phyloP scores from a whole-genome alignment of 2,113 vertebrate genomes.

The Nesogale talazaci region DNA sequence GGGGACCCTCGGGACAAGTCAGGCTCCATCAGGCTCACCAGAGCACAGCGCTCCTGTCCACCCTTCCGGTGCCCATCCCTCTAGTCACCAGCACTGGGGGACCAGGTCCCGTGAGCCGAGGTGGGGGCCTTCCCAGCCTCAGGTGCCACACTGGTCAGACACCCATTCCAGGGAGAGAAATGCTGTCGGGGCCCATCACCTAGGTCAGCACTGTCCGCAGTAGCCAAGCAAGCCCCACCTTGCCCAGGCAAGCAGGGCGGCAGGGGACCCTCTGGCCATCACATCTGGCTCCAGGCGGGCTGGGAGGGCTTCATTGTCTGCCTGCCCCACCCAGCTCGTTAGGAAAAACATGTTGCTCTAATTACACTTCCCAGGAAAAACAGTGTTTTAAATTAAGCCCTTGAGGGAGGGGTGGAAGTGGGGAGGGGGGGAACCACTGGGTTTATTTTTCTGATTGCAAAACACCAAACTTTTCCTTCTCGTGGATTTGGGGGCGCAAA shows the following conservation, averaged over 20 bases:
- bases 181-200: not conserved
- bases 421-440: conserved; percentile 63
- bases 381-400: conserved; percentile 82
- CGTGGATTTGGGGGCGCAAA: conserved; percentile 29
- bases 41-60: no score
- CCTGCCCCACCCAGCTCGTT: conserved; percentile 77
- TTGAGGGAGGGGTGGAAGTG: conserved; percentile 45
- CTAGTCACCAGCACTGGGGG: not conserved
- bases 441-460: conserved; percentile 74
- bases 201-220: not conserved
- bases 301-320: conserved; percentile 77
- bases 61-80: no score
- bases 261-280: conserved; percentile 1
- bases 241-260: not conserved
- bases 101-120: not conserved
- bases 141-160: not conserved
- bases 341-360: conserved; percentile 81
- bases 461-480: conserved; percentile 68
- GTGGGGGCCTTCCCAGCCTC: not conserved
- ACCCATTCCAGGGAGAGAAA: not conserved
- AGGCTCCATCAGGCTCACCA: no score
- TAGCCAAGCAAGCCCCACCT: not conserved
- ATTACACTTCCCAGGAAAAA: conserved; percentile 81
- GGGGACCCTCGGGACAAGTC: no score
- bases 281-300: conserved; percentile 48